A percentile compares a stretch with the other conserved stretches of the same genome.
Evolutionary conservation across 2,113 vertebrate species (phyloP).

Genomic region (Gila orcuttii): DNA sequence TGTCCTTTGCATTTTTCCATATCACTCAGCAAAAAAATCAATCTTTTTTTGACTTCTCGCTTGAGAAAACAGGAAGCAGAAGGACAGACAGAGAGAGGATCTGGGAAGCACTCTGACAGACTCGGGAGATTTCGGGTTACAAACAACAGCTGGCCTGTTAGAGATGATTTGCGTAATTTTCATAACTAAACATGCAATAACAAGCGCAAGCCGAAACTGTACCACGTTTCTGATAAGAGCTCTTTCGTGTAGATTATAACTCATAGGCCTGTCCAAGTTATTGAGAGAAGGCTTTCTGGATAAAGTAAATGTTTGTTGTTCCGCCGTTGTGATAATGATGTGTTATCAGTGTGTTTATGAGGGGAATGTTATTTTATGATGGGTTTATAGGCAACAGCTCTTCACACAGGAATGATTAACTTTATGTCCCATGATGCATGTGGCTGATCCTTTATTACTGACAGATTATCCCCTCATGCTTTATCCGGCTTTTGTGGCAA

Average conservation of each 20-base stretch:
- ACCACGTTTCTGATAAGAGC: neutral
- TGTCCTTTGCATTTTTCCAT: neutral
- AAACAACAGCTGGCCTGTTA: conserved; percentile 42
- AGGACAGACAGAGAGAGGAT: neutral
- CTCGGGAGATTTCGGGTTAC: conserved; percentile 30
- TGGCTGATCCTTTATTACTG: neutral
- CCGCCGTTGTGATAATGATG: conserved; percentile 16
- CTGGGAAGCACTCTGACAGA: neutral
- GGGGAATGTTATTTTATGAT: conserved; percentile 43
- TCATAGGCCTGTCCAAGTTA: neutral
- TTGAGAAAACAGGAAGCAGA: conserved; percentile 42
- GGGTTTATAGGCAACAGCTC: neutral
- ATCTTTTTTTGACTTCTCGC: no score
- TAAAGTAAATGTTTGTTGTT: conserved; percentile 46
- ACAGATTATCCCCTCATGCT: neutral
- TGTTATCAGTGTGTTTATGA: conserved; percentile 44
- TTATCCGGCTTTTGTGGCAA: neutral
- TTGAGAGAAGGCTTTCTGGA: neutral
- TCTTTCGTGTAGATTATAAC: conserved; percentile 4
- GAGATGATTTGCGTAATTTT: neutral
- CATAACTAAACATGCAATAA: neutral
- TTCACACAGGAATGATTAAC: conserved; percentile 37
- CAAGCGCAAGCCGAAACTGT: neutral
- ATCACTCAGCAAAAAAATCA: neutral
- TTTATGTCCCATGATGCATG: neutral